These are phyloP conservation scores for Rhinichthys osculus DNA, from an alignment of 2,797 vertebrate species.

Conservation along the genomic window DNA sequence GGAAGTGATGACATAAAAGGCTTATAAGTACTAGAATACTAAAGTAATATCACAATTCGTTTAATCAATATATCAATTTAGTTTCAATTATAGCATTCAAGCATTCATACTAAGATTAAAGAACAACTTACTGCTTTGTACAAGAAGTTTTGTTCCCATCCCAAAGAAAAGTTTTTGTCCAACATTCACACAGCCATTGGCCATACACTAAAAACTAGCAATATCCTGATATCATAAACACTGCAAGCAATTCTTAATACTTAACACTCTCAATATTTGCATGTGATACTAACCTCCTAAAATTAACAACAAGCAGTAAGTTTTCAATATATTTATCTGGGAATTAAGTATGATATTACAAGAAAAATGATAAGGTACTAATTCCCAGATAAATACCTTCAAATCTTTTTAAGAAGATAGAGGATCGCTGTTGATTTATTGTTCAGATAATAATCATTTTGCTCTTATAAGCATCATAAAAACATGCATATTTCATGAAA, in stretches of 20 bases:
- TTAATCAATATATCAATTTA: not conserved
- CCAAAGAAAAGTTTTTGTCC: conserved; percentile 33
- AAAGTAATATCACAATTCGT: not conserved
- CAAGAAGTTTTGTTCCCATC: conserved; percentile 34
- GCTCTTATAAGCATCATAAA: not conserved
- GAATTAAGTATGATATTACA: not conserved
- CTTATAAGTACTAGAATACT: not conserved
- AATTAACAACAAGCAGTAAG: not conserved
- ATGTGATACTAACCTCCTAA: no score
- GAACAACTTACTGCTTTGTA: conserved; percentile 29
- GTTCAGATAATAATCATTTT: not conserved
- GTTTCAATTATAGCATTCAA: not conserved
- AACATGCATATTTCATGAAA: not conserved
- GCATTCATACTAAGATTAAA: not conserved
- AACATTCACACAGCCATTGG: conserved; percentile 16
- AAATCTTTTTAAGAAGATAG: not conserved
- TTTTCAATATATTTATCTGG: not conserved
- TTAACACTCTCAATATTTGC: no score
- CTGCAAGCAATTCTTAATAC: no score
- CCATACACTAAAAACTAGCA: conserved; percentile 25
- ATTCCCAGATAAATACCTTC: not conserved
- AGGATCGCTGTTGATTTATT: not conserved
- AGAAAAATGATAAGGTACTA: not conserved
- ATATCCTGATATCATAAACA: not conserved
- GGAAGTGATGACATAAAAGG: not conserved